A percentile compares a stretch with the other conserved stretches of the same genome.
phyloP scores from a whole-genome alignment of 1,140 invertebrate species.

The Diprion similis region DNA sequence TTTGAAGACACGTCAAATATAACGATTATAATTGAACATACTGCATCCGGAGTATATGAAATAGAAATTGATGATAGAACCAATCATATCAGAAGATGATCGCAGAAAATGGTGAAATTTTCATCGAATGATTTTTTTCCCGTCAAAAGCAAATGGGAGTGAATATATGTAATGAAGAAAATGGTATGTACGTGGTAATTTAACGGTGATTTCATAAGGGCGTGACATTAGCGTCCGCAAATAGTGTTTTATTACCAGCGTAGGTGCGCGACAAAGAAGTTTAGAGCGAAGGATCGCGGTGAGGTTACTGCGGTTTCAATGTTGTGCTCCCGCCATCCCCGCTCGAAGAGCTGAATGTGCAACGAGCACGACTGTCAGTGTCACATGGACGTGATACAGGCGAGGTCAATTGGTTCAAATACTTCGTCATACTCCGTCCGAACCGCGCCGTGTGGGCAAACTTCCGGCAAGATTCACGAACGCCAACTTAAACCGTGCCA shows the following conservation, averaged over 20 bases:
- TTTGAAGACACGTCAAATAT: too few species aligned
- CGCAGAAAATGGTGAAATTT: too few species aligned
- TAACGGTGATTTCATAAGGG: neutral
- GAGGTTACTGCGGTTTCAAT: constrained; percentile 2
- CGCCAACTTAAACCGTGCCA: constrained; percentile 26
- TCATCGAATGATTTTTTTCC: too few species aligned
- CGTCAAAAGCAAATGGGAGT: too few species aligned
- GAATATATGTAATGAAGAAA: neutral
- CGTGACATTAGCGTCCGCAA: constrained; percentile 2
- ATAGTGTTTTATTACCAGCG: constrained; percentile 22
- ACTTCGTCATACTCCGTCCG: constrained; percentile 27
- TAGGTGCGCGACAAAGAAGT: constrained; percentile 13
- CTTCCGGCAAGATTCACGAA: constrained; percentile 47
- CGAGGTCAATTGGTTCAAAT: constrained; percentile 41
- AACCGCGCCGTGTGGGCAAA: constrained; percentile 56
- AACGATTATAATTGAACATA: too few species aligned
- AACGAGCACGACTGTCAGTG: constrained; percentile 17
- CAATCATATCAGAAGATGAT: too few species aligned
- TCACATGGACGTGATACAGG: constrained; percentile 24
- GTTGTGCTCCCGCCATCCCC: neutral
- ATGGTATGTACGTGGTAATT: neutral
- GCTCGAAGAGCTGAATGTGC: too few species aligned
- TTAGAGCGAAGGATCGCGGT: neutral
- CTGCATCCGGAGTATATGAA: too few species aligned
- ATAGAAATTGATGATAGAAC: too few species aligned